Base-by-base conservation (phyloP, 2,888 invertebrate genomes). In the Lutraria lutraria region DNA sequence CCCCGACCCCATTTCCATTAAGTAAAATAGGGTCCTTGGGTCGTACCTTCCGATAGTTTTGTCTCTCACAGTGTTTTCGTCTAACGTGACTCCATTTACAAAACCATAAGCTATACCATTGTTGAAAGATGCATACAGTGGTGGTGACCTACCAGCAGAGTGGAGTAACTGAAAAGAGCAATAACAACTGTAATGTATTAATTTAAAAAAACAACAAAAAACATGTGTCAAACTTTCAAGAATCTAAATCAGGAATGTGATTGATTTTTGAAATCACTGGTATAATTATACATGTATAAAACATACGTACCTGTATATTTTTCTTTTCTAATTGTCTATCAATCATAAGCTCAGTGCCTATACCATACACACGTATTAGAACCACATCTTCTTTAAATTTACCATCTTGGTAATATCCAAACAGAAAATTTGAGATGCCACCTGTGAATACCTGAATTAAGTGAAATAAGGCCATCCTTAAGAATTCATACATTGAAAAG, bases 81-180 rank as follows among this genome's bases (percentile, higher is more conserved):
- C 95, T 19, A 97, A 88, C 4, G 96, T 95, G 13, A 97, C 97
- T 81, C 99, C 99, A 92, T 98, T 98, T 92, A 97, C 95, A 94
- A 96, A 97, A 96, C 98, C 98, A 96, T 99, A 99, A 72, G 98
- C 98, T 93, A 99, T 97, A 19, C 99, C 99, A 97, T 99, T 99
- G 94, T 98, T 97, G 97, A 99, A 99, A 81, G 98, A 98, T 83
- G 98, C 99, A 97, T 98, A 99, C 81, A 99, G 97, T 82, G 98
- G 97, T 85, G 99, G 98, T 80, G 99, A 98, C 94, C 98, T 97
- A 29, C 98, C 98, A 93, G 97, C 97, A 90, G 91, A 91, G 97
- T 97, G 80, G 25, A 95, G 86, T 16, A 93, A 79, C 80, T 91
- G 60, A n/a, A 53, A 88, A n/a, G n/a, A 16, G 15, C 29, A 29